Evolutionary conservation across 2,797 vertebrate species (phyloP).

Genomic region (Mormyrus hasselquistii): DNA sequence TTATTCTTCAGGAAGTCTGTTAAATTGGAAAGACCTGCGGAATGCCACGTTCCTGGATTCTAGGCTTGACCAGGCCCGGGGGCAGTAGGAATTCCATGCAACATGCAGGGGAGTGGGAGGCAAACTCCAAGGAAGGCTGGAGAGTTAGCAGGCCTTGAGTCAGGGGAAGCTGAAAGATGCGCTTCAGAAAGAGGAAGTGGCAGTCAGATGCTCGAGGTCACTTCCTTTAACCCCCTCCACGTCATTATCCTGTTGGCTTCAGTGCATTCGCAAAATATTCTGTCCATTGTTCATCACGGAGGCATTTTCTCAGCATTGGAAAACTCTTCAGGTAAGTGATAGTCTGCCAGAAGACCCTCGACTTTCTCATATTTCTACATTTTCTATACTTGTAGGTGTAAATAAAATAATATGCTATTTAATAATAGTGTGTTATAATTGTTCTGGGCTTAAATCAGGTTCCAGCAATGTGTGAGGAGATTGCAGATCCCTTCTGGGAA

Average conservation of each 20-base stretch:
- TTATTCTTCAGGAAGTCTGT: slow-evolving; percentile 18
- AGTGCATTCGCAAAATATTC: slow-evolving; percentile 20
- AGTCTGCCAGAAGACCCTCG: neutral
- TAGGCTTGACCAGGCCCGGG: slow-evolving; percentile 24
- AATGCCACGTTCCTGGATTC: neutral
- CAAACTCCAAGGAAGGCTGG: slow-evolving; percentile 36
- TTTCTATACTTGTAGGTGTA: neutral
- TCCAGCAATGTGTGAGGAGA: neutral
- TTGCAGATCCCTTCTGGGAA: neutral
- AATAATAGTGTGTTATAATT: neutral
- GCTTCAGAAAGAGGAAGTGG: slow-evolving; percentile 50
- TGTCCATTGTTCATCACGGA: slow-evolving; percentile 23
- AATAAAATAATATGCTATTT: neutral
- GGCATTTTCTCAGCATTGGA: neutral
- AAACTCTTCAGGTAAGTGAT: neutral
- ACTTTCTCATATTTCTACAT: neutral
- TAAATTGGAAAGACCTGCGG: neutral
- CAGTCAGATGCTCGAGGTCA: slow-evolving; percentile 36
- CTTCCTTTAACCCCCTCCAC: slow-evolving; percentile 45
- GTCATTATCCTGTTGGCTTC: slow-evolving; percentile 30
- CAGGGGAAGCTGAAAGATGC: slow-evolving; percentile 38
- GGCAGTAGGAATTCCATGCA: slow-evolving; percentile 51
- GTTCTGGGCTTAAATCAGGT: neutral
- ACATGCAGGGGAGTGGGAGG: slow-evolving; percentile 32
- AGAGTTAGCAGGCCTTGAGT: slow-evolving; percentile 48